Conservation (phyloP, 2,888 invertebrate genomes). For the Idaea aversata region DNA sequence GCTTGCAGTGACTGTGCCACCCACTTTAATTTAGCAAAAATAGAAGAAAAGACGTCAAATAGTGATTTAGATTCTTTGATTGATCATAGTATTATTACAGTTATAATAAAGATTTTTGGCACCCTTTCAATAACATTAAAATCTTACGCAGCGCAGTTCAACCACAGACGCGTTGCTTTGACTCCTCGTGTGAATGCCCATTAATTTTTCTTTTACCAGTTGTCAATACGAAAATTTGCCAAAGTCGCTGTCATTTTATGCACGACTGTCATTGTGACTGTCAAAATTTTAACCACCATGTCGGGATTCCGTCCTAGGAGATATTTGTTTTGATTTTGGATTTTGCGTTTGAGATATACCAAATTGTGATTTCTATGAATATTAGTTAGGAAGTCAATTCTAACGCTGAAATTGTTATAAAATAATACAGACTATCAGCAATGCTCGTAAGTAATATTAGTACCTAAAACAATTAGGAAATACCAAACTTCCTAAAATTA, state of each 20-base stretch:
- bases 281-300: background rate
- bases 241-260: background rate
- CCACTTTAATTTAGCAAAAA: background rate
- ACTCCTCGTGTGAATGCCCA: background rate
- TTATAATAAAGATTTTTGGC: background rate
- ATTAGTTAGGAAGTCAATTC: too few species aligned
- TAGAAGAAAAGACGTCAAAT: background rate
- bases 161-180: background rate
- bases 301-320: too few species aligned
- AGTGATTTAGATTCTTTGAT: too few species aligned
- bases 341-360: too few species aligned
- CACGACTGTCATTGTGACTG: background rate
- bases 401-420: background rate
- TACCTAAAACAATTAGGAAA: background rate
- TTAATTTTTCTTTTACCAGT: background rate
- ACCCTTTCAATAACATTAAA: background rate
- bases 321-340: too few species aligned
- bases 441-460: background rate
- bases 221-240: background rate
- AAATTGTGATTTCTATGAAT: too few species aligned
- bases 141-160: background rate
- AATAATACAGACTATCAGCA: background rate
- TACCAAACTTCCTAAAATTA: background rate
- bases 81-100: background rate
- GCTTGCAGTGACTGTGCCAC: background rate